These are phyloP conservation scores for Cremastobaeus sp. DNA, from an alignment of 2,888 invertebrate species.

Conservation along the genomic window DNA sequence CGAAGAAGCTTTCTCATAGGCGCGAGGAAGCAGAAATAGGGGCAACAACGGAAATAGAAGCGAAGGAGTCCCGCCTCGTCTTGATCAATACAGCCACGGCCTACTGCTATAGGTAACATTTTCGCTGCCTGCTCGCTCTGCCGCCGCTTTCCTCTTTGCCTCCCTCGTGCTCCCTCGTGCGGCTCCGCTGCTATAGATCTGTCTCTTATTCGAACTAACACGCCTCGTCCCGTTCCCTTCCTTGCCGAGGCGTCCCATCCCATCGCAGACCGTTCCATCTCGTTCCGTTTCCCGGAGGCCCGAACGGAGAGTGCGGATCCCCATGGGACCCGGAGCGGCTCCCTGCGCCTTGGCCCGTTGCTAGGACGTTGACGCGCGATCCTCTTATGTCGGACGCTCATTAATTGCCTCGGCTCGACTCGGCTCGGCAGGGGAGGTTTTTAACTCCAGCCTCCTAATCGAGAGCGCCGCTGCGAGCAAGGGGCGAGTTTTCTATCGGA, in stretches of 20 bases:
- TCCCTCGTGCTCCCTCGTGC: conserved; percentile 63
- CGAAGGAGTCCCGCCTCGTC: conserved; percentile 77
- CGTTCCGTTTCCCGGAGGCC: conserved; percentile 66
- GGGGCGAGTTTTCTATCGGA: too few relatives aligned
- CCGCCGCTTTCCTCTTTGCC: conserved; percentile 64
- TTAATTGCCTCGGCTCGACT: conserved; percentile 29
- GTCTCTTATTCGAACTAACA: conserved; percentile 76
- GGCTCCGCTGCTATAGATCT: conserved; percentile 72
- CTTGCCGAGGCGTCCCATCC: conserved; percentile 59
- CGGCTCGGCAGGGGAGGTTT: too few relatives aligned
- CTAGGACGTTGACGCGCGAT: conserved; percentile 29
- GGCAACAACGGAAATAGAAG: conserved; percentile 77
- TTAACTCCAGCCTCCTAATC: too few relatives aligned
- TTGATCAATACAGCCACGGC: conserved; percentile 78
- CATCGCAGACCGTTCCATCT: conserved; percentile 65
- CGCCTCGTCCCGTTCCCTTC: conserved; percentile 69
- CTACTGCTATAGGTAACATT: conserved; percentile 76
- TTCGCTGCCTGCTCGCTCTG: conserved; percentile 68
- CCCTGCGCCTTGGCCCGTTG: conserved; percentile 42
- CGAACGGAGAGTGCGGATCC: conserved; percentile 70
- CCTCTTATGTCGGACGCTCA: conserved; percentile 29
- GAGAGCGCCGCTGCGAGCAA: too few relatives aligned
- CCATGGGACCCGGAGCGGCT: conserved; percentile 71
- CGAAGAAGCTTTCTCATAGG: conserved; percentile 70
- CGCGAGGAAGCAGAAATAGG: conserved; percentile 73